phyloP scores from a whole-genome alignment of 1,140 invertebrate genomes.

The Drosophila nikananu region DNA sequence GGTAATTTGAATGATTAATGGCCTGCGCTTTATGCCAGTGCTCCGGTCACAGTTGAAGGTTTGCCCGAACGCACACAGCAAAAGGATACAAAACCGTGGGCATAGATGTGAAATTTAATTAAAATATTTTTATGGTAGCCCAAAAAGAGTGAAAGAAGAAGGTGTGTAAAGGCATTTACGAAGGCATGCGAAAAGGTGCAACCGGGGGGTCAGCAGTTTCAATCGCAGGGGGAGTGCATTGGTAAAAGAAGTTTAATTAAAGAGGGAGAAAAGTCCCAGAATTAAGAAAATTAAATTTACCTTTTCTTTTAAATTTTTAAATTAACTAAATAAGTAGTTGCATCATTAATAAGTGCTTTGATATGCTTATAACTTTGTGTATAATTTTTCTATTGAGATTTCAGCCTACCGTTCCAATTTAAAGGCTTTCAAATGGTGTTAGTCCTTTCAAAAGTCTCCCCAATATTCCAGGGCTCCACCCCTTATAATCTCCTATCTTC shows the following conservation, averaged over 20 bases:
- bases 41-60: slow-evolving; percentile 64
- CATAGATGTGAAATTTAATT: slow-evolving; percentile 76
- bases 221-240: neutral
- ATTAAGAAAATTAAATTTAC: no score
- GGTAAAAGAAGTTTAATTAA: neutral
- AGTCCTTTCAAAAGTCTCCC: neutral
- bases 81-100: slow-evolving; percentile 71
- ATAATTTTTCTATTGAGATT: no score
- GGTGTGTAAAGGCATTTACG: slow-evolving; percentile 49
- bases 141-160: slow-evolving; percentile 35
- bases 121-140: slow-evolving; percentile 80
- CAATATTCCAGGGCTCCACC: neutral
- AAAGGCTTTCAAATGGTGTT: neutral
- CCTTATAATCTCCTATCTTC: neutral
- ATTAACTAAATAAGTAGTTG: no score
- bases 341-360: no score
- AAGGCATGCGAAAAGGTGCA: slow-evolving; percentile 31
- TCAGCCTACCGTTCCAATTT: no score
- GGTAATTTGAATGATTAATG: slow-evolving; percentile 83
- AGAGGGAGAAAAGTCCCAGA: neutral
- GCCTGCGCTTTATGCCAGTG: slow-evolving; percentile 71
- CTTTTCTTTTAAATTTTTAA: no score
- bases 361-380: no score
- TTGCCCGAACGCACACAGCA: slow-evolving; percentile 31
- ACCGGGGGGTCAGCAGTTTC: slow-evolving; percentile 24